phyloP scores from a whole-genome alignment of 2,797 vertebrate species.

The Lerista edwardsae region DNA sequence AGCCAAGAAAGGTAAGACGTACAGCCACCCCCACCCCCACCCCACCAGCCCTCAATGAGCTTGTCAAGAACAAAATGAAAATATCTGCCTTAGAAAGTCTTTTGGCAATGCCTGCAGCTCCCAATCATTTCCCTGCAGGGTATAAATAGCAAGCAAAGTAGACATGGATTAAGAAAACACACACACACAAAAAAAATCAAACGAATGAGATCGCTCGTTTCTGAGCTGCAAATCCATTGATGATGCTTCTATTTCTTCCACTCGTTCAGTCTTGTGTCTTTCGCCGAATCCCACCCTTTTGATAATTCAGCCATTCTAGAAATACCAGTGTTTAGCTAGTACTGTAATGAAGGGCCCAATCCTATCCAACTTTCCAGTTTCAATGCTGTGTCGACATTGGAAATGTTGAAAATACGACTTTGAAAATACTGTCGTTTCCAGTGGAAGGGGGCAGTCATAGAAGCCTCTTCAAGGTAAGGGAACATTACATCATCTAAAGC shows the following conservation, averaged over 20 bases:
- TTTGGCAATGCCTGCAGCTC: conserved; percentile 51
- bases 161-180: conserved; percentile 44
- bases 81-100: conserved; percentile 43
- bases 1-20: conserved; percentile 58
- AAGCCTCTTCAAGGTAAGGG: no score
- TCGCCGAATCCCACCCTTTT: not conserved
- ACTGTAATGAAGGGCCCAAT: not conserved
- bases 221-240: conserved; percentile 57
- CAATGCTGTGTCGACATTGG: no score
- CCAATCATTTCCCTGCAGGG: conserved; percentile 59
- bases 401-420: no score
- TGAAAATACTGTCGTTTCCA: no score
- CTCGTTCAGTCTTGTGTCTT: conserved; percentile 36
- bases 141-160: conserved; percentile 67
- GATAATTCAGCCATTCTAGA: conserved; percentile 1
- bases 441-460: no score
- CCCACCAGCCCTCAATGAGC: conserved; percentile 36
- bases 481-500: no score
- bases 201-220: conserved; percentile 44
- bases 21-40: not conserved
- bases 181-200: not conserved
- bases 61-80: conserved; percentile 56
- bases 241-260: conserved; percentile 49
- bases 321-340: conserved; percentile 11
- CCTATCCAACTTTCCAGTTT: no score